Conservation (phyloP, 2,888 invertebrate species). For the Norana najaformis region DNA sequence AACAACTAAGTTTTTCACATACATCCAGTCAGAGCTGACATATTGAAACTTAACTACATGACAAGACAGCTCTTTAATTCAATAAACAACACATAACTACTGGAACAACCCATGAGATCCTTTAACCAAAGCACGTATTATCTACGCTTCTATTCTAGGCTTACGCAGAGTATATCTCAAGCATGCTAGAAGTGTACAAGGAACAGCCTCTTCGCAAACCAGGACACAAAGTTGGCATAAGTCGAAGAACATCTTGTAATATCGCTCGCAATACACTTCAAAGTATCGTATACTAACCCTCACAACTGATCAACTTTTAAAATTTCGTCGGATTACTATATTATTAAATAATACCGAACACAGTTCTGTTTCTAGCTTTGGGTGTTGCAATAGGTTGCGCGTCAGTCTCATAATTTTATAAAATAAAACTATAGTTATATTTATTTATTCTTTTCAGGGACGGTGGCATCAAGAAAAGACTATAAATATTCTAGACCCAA, state of each 20-base stretch:
- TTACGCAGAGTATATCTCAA: too few species aligned
- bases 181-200: too few species aligned
- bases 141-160: not conserved
- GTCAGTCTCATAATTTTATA: too few species aligned
- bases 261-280: not conserved
- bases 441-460: not conserved
- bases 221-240: not conserved
- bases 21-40: too few species aligned
- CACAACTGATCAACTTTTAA: not conserved
- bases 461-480: not conserved
- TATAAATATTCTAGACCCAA: not conserved
- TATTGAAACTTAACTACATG: not conserved
- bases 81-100: too few species aligned
- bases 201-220: too few species aligned
- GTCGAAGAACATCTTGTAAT: not conserved
- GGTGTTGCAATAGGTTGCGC: too few species aligned
- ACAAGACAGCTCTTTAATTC: too few species aligned
- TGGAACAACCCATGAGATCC: too few species aligned
- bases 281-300: not conserved
- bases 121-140: not conserved
- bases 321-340: too few species aligned
- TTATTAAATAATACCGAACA: not conserved
- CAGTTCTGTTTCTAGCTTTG: not conserved
- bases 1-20: too few species aligned
- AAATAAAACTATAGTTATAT: not conserved